phyloP scores from a whole-genome alignment of 1,140 invertebrate species.

The Chironomus tepperi region DNA sequence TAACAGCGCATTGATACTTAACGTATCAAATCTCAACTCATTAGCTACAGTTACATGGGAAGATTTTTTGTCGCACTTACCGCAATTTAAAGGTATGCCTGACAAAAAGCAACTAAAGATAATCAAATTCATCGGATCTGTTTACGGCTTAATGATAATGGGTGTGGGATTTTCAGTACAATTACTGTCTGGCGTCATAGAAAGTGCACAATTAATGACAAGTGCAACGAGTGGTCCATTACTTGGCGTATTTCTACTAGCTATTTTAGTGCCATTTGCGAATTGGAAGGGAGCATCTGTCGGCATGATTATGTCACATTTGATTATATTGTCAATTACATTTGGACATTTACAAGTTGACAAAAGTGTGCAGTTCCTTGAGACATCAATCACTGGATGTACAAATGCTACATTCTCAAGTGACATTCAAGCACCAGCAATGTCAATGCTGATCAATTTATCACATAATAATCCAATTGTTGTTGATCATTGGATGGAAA shows the following conservation, averaged over 20 bases:
- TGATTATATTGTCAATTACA: constrained; percentile 56
- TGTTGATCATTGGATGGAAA: not conserved
- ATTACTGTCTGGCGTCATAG: constrained; percentile 62
- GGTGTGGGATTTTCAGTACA: constrained; percentile 63
- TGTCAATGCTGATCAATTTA: not conserved
- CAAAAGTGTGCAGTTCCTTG: constrained; percentile 29
- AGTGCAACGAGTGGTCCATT: constrained; percentile 64
- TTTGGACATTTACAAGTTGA: constrained; percentile 49
- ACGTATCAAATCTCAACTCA: constrained; percentile 78
- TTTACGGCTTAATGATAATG: constrained; percentile 60
- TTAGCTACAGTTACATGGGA: constrained; percentile 82
- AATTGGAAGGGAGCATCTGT: constrained; percentile 64
- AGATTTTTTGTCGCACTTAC: constrained; percentile 68
- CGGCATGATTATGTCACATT: constrained; percentile 57
- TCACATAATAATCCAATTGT: not conserved
- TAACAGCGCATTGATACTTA: constrained; percentile 77
- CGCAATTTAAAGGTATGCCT: constrained; percentile 53
- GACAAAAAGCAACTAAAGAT: constrained; percentile 61
- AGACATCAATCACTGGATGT: constrained; percentile 41
- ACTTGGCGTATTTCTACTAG: constrained; percentile 58
- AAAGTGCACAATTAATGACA: constrained; percentile 65
- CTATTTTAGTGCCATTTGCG: constrained; percentile 61
- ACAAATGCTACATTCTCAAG: constrained; percentile 54
- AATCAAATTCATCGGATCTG: constrained; percentile 64
- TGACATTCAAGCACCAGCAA: constrained; percentile 41